Percentiles rank a stretch among this genome's conserved stretches.
phyloP scores from a whole-genome alignment of 2,888 invertebrate species.

The Pachycephus smyrnensis region DNA sequence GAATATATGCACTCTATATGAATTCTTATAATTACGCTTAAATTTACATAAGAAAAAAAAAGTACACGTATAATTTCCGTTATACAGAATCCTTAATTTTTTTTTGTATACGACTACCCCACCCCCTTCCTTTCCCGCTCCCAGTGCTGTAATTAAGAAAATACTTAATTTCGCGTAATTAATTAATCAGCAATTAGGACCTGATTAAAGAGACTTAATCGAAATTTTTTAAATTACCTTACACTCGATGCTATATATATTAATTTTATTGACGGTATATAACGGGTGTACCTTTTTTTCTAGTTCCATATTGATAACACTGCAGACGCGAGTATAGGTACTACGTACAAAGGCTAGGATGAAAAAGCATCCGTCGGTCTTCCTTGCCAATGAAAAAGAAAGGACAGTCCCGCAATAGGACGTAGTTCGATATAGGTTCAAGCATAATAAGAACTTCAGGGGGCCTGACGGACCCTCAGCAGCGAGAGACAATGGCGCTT shows the following conservation, averaged over 20 bases:
- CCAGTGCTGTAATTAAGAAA: background rate
- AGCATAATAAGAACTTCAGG: conserved; percentile 1
- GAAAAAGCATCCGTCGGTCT: too few species aligned
- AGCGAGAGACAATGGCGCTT: conserved; percentile 18
- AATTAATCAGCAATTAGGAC: background rate
- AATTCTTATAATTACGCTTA: too few species aligned
- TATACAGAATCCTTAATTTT: background rate
- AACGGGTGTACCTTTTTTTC: too few species aligned
- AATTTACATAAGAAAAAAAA: too few species aligned
- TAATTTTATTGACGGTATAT: too few species aligned
- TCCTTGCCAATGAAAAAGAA: too few species aligned
- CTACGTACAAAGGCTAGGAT: too few species aligned
- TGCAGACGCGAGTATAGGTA: background rate
- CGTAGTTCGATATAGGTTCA: background rate
- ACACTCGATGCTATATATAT: background rate
- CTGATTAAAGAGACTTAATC: background rate
- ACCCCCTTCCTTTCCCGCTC: too few species aligned
- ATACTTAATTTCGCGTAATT: background rate
- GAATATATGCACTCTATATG: background rate
- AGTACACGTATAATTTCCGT: background rate
- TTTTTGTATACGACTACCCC: background rate
- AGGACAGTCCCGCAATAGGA: too few species aligned
- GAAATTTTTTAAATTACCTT: background rate
- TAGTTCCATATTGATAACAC: background rate
- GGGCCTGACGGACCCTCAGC: conserved; percentile 17